phyloP scores from a whole-genome alignment of 2,113 vertebrate genomes.

The Brienomyrus longianalis region DNA sequence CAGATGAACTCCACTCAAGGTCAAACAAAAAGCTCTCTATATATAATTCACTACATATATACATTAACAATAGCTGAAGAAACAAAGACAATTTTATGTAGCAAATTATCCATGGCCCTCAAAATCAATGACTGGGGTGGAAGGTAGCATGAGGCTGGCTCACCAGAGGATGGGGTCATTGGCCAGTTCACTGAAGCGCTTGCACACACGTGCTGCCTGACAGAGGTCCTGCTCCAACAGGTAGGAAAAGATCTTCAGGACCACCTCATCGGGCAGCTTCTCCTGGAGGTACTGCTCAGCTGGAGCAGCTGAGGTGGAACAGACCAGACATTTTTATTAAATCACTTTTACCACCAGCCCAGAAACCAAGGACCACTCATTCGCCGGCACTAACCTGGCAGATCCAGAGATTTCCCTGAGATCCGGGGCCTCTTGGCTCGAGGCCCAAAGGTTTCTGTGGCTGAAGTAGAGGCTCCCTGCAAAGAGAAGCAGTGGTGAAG shows the following conservation, averaged over 20 bases:
- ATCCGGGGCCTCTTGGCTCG: slow-evolving; percentile 94
- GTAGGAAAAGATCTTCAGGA: slow-evolving; percentile 98
- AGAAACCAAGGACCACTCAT: background rate
- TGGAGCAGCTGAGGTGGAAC: slow-evolving; percentile 72
- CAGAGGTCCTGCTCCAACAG: slow-evolving; percentile 96
- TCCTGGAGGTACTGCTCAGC: slow-evolving; percentile 98
- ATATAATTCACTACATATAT: background rate
- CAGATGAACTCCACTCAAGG: background rate
- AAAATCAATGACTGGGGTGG: background rate
- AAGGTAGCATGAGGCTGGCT: slow-evolving; percentile 46
- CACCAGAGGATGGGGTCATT: slow-evolving; percentile 99
- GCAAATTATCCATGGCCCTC: background rate
- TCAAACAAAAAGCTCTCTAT: background rate
- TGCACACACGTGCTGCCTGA: slow-evolving; percentile 95
- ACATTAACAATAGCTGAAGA: background rate
- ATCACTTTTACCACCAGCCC: background rate
- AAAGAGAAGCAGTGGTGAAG: background rate
- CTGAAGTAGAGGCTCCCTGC: slow-evolving; percentile 94
- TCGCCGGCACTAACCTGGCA: slow-evolving; percentile 71
- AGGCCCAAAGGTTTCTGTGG: slow-evolving; percentile 95
- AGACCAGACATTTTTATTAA: background rate
- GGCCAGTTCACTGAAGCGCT: slow-evolving; percentile 96
- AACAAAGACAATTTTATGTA: background rate
- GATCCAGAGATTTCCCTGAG: slow-evolving; percentile 90
- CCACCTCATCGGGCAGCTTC: slow-evolving; percentile 96